These are phyloP conservation scores for Perca schrenkii DNA, from an alignment of 2,113 vertebrate species.

Conservation along the genomic window DNA sequence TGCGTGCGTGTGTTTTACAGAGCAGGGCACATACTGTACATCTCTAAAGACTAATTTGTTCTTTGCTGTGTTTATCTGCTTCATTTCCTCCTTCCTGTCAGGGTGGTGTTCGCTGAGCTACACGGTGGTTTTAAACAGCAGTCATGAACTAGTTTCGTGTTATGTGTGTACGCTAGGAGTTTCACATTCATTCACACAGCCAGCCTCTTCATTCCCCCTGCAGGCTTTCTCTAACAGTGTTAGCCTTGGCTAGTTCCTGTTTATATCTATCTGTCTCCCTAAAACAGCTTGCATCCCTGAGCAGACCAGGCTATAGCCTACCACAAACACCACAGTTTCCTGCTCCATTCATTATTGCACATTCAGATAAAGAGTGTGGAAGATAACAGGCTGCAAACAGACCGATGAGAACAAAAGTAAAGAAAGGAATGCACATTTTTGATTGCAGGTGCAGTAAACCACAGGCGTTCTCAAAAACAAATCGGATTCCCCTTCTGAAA, in stretches of 20 bases:
- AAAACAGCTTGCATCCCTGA: conserved; percentile 43
- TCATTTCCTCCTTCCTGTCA: conserved; percentile 59
- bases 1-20: conserved; percentile 15
- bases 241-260: conserved; percentile 65
- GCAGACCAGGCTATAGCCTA: background rate
- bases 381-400: conserved; percentile 8
- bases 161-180: conserved; percentile 20
- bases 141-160: conserved; percentile 33
- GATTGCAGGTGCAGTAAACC: conserved; percentile 26
- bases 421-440: background rate
- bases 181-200: conserved; percentile 36
- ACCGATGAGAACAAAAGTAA: background rate
- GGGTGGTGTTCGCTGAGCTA: conserved; percentile 17
- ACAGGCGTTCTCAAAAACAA: background rate
- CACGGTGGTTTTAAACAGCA: conserved; percentile 19
- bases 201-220: conserved; percentile 5
- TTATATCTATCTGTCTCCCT: conserved; percentile 57
- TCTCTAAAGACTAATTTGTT: conserved; percentile 21
- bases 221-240: conserved; percentile 22
- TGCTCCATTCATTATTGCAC: conserved; percentile 31
- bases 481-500: conserved; percentile 19
- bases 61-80: conserved; percentile 30
- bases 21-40: conserved; percentile 5
- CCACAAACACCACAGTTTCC: conserved; percentile 51
- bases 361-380: background rate